phyloP scores from a whole-genome alignment of 2,797 vertebrate species.

The Liasis olivaceus region DNA sequence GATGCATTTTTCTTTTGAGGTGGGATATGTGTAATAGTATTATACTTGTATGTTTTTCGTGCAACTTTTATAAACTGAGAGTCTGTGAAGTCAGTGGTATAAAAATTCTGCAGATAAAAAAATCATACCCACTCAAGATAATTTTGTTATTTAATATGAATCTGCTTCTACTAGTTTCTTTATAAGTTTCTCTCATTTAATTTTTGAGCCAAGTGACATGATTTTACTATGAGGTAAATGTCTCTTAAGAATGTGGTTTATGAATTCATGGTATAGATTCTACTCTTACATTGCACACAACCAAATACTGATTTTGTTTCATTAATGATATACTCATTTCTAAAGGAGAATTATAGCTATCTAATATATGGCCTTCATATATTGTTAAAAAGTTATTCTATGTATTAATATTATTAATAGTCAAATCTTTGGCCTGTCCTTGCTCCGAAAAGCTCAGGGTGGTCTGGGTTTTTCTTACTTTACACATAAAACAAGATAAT shows the following conservation, averaged over 20 bases:
- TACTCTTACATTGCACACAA: background rate
- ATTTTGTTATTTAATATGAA: slow-evolving; percentile 18
- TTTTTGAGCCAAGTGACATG: background rate
- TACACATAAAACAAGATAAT: background rate
- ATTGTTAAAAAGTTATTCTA: background rate
- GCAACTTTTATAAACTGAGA: background rate
- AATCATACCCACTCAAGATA: background rate
- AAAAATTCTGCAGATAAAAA: background rate
- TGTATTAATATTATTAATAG: background rate
- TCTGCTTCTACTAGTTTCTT: slow-evolving; percentile 21
- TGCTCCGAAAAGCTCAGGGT: background rate
- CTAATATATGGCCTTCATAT: background rate
- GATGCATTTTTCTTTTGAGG: background rate
- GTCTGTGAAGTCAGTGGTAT: background rate
- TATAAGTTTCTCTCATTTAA: background rate
- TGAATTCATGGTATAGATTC: background rate
- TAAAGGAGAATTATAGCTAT: background rate
- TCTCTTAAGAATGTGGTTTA: background rate
- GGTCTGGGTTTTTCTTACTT: background rate
- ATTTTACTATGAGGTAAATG: background rate
- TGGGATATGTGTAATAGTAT: background rate
- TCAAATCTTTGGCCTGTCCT: background rate
- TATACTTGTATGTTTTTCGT: background rate
- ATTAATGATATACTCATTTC: background rate
- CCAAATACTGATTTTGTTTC: background rate